Conservation (phyloP, 2,888 invertebrate species). For the Lepidocyrtinus sp. region DNA sequence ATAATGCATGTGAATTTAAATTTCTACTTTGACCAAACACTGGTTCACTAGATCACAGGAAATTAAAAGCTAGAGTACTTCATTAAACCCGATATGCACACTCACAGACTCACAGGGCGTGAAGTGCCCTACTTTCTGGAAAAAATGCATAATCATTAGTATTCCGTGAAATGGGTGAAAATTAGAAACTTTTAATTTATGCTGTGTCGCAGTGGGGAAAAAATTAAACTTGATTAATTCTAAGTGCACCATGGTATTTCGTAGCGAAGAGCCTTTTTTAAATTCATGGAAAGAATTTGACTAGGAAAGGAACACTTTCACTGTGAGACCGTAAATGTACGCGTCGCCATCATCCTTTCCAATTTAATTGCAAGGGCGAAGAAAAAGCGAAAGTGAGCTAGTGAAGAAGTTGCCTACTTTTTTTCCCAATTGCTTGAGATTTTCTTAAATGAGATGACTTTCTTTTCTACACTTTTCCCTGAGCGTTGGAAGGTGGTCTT, state of each 20-base stretch:
- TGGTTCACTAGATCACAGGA: no score
- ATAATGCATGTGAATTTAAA: no score
- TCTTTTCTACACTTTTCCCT: no score
- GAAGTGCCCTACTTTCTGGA: slow-evolving; percentile 9
- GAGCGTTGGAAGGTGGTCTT: no score
- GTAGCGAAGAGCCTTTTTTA: no score
- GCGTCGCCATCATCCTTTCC: not conserved
- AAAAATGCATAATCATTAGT: not conserved
- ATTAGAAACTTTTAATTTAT: slow-evolving; percentile 2
- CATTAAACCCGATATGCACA: not conserved
- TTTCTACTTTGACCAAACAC: no score
- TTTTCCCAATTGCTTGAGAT: no score
- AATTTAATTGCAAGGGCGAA: not conserved
- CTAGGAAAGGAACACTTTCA: no score
- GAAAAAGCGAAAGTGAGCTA: not conserved
- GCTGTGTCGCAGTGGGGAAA: not conserved
- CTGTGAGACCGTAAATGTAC: not conserved
- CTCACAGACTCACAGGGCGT: not conserved
- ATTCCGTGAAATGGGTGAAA: not conserved
- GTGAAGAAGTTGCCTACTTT: not conserved
- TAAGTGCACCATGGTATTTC: not conserved
- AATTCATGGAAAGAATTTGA: no score
- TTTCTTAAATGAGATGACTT: no score
- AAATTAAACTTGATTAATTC: slow-evolving; percentile 13
- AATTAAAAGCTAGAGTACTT: not conserved